Base-by-base conservation (phyloP, 64 coral and sea anemone genomes). In the Montipora capricornis region DNA sequence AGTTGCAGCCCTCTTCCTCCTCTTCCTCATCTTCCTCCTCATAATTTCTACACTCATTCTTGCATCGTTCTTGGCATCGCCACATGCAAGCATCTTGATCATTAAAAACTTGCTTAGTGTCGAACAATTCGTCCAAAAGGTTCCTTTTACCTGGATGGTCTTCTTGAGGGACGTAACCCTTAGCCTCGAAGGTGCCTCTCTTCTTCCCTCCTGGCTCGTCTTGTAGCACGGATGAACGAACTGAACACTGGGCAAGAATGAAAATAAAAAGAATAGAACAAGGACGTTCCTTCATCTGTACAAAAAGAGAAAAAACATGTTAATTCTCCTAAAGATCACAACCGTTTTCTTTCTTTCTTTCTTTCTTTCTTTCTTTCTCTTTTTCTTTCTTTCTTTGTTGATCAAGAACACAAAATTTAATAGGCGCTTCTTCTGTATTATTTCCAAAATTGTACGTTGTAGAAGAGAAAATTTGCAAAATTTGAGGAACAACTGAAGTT, bases 31-130 rank as follows among this genome's bases (percentile, higher is more conserved):
- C 82, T 22, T 73, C 82, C 14, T 86, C 4, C 13, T 19, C 5
- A 22, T 19, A 81, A 12, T 58, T 24, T 73, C 1, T 8, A 59
- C 82, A 86, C 16, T n/a, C 64, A 47, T 86, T 9, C 9, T 50
- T 9, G 47, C 82, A 86, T 64, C 82, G 71, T 1, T 86, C 46
- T 24, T 26, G 45, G 20, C 82, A 86, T 15, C 66, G 82, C 82
- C 82, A 86, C 82, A 49, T 49, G 47, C 82, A 86, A 11, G 26
- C 64, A 49, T 86, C 82, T 86, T 86, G 82, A 49, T 73, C 66
- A 4, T 20, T 9, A 11, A 71, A 15, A 7, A n/a, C 45, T 22
- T 73, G 44, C 8, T 16, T 19, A 7, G 29, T 11, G 49, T 69
- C 82, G 49, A 84, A 84, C 82, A 84, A 49, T 5, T 78, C 6